Base-by-base conservation (phyloP, 1,140 invertebrate species). In the Piezodorus guildinii region DNA sequence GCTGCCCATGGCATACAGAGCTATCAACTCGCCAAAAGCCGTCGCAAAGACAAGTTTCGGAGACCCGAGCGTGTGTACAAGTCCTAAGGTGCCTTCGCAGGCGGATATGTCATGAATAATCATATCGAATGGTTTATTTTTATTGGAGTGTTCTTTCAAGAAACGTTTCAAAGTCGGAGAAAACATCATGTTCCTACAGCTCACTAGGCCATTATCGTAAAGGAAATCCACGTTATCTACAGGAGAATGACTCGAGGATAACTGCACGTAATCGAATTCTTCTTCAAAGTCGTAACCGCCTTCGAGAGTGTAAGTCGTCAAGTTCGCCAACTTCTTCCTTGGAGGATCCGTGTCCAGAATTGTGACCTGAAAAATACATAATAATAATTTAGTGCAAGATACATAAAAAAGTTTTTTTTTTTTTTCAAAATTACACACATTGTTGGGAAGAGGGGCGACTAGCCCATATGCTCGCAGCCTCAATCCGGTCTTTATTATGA, bases 11-110 rank as follows among this genome's bases (percentile, higher is more conserved):
- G 62, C 54, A 34, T 58, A 63, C 2, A 39, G 17, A n/a, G 45
- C 43, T 43, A 64, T 65, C 8, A 66, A 63, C 12, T 66, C 59
- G 21, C 60, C 44, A 16, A 58, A 45, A 44, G 73, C 70, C 0
- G 76, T 74, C 21, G 71, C 73, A 2, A 78, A 62, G 27, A 67
- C 64, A 16, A 78, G 73, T 1, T 73, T 61, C 15, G 74, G 76
- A 25, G 68, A 72, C 19, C 75, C 69, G 27, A 74, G 75, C 23
- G 70, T 67, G 66, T 77, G 69, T 0, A 73, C 72, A 27, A 77
- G 71, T 0, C 68, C 68, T 1, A 68, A 30, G 46, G 67, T 67
- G 46, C n/a, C 21, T 23, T 60, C 44, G 21, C 25, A 21, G 44
- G n/a, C n/a, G 8, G 23, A 9, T 0, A 17, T 16, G 39, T 34